These are phyloP conservation scores for Umimayanthus chanpuru DNA, from an alignment of 92 coral and sea anemone species.

Conservation along the genomic window DNA sequence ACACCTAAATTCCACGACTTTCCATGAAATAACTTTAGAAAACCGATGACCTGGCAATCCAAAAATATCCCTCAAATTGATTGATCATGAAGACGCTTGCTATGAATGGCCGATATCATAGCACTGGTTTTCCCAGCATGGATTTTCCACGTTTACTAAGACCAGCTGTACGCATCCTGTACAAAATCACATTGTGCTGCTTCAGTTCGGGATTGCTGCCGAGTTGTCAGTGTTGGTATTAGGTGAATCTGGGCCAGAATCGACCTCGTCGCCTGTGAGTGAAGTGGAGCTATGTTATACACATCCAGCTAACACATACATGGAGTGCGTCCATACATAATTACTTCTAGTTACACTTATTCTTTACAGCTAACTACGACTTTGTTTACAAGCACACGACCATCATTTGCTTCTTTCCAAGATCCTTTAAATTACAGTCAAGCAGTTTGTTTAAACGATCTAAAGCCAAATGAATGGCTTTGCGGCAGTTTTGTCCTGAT, in stretches of 20 bases:
- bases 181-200: neutral
- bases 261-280: neutral
- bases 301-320: neutral
- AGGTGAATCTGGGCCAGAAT: no score
- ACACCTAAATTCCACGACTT: no score
- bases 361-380: neutral
- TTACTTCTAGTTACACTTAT: neutral
- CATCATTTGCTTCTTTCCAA: neutral
- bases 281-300: neutral
- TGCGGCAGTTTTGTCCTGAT: neutral
- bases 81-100: no score
- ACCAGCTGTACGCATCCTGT: no score
- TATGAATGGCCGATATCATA: no score
- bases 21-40: no score
- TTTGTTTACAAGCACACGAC: neutral
- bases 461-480: neutral
- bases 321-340: neutral
- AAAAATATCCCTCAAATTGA: no score
- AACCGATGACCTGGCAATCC: no score
- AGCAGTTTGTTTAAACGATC: slow-evolving; percentile 3
- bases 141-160: no score
- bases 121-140: no score
- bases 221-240: neutral
- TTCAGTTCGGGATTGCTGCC: neutral
- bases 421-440: neutral